A percentile compares a stretch with the other conserved stretches of the same genome.
Conservation (phyloP, 2,113 vertebrate species). For the Amia ocellicauda region DNA sequence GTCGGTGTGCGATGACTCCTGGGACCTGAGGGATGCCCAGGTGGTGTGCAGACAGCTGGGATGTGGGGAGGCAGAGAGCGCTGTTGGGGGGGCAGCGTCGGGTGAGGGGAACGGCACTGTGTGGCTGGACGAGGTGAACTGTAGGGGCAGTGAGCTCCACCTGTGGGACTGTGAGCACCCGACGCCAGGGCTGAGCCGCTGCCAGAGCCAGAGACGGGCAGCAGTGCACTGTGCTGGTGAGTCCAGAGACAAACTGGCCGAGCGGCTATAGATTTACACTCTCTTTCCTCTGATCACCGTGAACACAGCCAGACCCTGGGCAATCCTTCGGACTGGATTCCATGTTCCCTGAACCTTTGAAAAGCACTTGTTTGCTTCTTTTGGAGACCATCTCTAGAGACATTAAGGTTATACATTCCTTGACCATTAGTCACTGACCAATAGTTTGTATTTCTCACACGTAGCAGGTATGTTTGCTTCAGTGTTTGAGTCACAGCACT, state of each 20-base stretch:
- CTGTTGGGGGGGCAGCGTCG: background rate
- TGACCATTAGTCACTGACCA: too few species aligned
- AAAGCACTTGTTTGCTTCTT: too few species aligned
- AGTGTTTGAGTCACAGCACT: too few species aligned
- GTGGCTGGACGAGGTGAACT: constrained; percentile 18
- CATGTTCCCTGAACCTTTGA: too few species aligned
- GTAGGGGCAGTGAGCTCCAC: constrained; percentile 6
- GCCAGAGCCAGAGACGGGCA: background rate
- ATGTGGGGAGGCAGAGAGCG: background rate
- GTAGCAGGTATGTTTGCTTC: too few species aligned
- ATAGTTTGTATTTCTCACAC: too few species aligned
- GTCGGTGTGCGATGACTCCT: constrained; percentile 12
- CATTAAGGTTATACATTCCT: too few species aligned
- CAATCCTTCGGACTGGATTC: too few species aligned
- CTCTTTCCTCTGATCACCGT: too few species aligned
- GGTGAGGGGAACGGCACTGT: background rate
- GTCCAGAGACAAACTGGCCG: background rate
- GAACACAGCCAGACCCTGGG: too few species aligned
- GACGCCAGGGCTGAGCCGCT: background rate
- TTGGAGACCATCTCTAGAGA: too few species aligned
- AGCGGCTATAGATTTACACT: too few species aligned
- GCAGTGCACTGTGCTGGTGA: constrained; percentile 4
- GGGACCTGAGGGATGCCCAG: constrained; percentile 2
- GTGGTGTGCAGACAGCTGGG: constrained; percentile 11
- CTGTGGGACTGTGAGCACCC: constrained; percentile 17